Evolutionary conservation across 2,113 vertebrate species (phyloP).

Genomic region (Scytalopus superciliaris): DNA sequence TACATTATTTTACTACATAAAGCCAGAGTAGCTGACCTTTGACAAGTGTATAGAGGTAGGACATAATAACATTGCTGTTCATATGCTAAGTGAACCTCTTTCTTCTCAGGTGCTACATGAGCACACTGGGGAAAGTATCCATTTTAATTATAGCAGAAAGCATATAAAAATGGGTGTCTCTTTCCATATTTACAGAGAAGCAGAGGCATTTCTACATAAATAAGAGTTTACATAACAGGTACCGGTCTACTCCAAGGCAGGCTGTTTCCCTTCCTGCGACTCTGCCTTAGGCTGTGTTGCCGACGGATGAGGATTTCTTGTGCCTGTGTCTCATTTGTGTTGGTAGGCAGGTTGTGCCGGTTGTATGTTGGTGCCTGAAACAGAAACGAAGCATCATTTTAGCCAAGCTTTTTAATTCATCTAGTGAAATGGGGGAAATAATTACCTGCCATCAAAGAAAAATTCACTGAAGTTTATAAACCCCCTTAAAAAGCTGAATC

Average conservation of each 20-base stretch:
- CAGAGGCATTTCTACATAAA: background rate
- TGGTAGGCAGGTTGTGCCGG: slow-evolving; percentile 69
- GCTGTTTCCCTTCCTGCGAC: slow-evolving; percentile 72
- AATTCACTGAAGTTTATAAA: background rate
- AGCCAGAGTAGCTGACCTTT: background rate
- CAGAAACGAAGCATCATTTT: background rate
- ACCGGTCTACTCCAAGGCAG: slow-evolving; percentile 73
- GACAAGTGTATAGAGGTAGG: background rate
- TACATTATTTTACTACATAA: background rate
- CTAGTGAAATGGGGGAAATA: background rate
- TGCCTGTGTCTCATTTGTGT: slow-evolving; percentile 67
- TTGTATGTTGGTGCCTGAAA: slow-evolving; percentile 76
- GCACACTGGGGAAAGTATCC: background rate
- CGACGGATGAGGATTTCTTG: slow-evolving; percentile 78
- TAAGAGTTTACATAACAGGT: background rate
- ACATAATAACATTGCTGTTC: background rate
- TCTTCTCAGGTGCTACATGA: background rate
- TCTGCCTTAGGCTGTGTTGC: slow-evolving; percentile 70
- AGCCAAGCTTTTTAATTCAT: background rate
- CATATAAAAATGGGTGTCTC: background rate
- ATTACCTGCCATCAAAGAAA: background rate
- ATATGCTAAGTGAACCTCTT: background rate
- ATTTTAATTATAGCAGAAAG: background rate
- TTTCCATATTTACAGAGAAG: background rate
- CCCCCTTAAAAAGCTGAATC: background rate